These are phyloP conservation scores for Phrynocephalus guinanensis DNA, from an alignment of 2,797 vertebrate genomes.

Conservation along the genomic window DNA sequence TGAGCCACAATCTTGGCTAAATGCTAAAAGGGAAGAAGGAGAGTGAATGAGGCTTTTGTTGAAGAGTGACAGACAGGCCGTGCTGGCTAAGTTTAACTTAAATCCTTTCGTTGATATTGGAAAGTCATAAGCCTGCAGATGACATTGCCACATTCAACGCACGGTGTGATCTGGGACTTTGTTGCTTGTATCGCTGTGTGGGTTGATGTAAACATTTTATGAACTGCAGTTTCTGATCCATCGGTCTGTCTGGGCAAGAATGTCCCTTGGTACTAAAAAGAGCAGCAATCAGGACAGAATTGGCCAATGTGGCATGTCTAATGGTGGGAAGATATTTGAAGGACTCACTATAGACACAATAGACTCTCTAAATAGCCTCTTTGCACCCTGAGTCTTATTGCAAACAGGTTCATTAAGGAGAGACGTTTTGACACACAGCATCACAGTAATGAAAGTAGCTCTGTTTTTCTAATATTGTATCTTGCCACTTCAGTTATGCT, in stretches of 20 bases:
- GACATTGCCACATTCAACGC: slow-evolving; percentile 78
- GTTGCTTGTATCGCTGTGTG: slow-evolving; percentile 74
- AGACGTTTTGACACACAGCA: slow-evolving; percentile 87
- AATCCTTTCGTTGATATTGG: slow-evolving; percentile 79
- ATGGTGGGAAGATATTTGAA: slow-evolving; percentile 87
- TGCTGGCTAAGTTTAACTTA: slow-evolving; percentile 76
- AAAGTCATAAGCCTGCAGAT: slow-evolving; percentile 80
- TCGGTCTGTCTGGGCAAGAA: slow-evolving; percentile 84
- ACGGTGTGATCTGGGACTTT: slow-evolving; percentile 78
- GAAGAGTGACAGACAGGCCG: slow-evolving; percentile 72
- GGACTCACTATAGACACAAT: slow-evolving; percentile 86
- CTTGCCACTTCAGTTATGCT: slow-evolving; percentile 87
- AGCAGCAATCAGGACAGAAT: slow-evolving; percentile 87
- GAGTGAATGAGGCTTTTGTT: slow-evolving; percentile 68
- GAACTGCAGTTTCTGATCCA: slow-evolving; percentile 86
- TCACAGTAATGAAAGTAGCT: slow-evolving; percentile 87
- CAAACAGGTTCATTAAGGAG: slow-evolving; percentile 88
- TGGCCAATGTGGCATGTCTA: slow-evolving; percentile 89
- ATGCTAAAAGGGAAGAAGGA: slow-evolving; percentile 45
- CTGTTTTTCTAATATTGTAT: slow-evolving; percentile 86
- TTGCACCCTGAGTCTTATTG: slow-evolving; percentile 87
- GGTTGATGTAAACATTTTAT: slow-evolving; percentile 85
- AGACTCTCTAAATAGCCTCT: slow-evolving; percentile 88
- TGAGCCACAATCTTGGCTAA: slow-evolving; percentile 63
- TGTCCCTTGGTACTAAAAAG: slow-evolving; percentile 84